A percentile compares a stretch with the other conserved stretches of the same genome.
phyloP scores from a whole-genome alignment of 2,113 vertebrate genomes.

The Nothobranchius furzeri region DNA sequence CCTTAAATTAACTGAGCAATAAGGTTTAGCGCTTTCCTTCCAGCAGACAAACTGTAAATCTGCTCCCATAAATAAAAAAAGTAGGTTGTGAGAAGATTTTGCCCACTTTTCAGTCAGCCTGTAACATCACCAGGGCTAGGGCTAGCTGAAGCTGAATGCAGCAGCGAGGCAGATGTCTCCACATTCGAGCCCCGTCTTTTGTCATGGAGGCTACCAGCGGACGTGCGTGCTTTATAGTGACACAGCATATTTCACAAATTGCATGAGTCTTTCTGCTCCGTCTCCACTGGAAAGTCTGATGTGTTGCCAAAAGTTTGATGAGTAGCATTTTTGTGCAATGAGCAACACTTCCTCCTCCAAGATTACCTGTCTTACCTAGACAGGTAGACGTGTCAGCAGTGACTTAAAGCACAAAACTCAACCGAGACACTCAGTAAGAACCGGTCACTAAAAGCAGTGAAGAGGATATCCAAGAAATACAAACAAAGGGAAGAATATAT shows the following conservation, averaged over 20 bases:
- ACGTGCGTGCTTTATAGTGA: background rate
- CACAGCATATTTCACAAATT: slow-evolving; percentile 5
- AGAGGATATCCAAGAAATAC: too few species aligned
- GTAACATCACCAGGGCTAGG: background rate
- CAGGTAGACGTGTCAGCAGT: background rate
- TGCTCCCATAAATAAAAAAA: slow-evolving; percentile 2
- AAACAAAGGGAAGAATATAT: too few species aligned
- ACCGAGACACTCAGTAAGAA: background rate
- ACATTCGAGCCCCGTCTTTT: background rate
- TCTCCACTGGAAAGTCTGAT: background rate
- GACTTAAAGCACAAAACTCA: background rate
- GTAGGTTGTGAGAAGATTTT: background rate
- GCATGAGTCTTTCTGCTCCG: background rate
- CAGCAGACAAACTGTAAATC: background rate
- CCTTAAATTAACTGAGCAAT: background rate
- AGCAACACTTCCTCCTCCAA: background rate
- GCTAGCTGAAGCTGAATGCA: background rate
- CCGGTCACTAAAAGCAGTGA: background rate
- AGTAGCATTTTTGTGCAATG: background rate
- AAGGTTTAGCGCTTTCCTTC: too few species aligned
- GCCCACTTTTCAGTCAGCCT: background rate
- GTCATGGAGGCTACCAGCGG: background rate
- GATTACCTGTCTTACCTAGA: background rate
- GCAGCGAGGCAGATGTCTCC: background rate
- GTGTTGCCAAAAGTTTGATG: background rate